Evolutionary conservation across 1,140 invertebrate species (phyloP).

Genomic region (Conopomorpha cramerella): DNA sequence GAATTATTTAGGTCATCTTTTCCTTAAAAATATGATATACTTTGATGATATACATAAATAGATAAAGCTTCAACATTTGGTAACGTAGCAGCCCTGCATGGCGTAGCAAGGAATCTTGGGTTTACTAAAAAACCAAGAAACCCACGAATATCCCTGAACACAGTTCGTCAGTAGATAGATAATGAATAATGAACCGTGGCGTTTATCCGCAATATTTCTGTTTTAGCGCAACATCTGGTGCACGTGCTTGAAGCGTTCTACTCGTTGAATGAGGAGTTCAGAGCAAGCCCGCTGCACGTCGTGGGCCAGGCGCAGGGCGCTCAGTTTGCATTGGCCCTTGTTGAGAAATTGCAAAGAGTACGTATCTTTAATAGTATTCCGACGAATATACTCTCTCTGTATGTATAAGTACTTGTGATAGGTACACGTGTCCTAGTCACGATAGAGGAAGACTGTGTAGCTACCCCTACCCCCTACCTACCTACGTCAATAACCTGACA

Average conservation of each 20-base stretch:
- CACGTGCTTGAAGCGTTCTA: constrained; percentile 61
- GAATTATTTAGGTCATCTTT: no score
- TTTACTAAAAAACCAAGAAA: no score
- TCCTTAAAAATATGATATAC: no score
- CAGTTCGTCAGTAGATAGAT: no score
- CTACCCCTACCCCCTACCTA: neutral
- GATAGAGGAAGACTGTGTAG: neutral
- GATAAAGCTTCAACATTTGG: no score
- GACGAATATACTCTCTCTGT: no score
- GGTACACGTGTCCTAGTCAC: neutral
- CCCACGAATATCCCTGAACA: no score
- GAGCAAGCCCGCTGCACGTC: constrained; percentile 66
- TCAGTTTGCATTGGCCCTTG: constrained; percentile 68
- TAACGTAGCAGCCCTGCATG: no score
- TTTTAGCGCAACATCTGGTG: constrained; percentile 62
- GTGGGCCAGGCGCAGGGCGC: constrained; percentile 73
- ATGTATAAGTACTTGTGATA: neutral
- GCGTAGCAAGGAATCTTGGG: no score
- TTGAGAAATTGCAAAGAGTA: constrained; percentile 34
- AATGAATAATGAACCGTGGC: no score
- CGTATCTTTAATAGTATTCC: constrained; percentile 5
- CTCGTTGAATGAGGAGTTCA: constrained; percentile 51
- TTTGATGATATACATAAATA: no score
- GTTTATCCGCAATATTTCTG: no score
- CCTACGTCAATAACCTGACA: neutral